Base-by-base conservation (phyloP, 2,888 invertebrate species). In the Argynnis bischoffii region DNA sequence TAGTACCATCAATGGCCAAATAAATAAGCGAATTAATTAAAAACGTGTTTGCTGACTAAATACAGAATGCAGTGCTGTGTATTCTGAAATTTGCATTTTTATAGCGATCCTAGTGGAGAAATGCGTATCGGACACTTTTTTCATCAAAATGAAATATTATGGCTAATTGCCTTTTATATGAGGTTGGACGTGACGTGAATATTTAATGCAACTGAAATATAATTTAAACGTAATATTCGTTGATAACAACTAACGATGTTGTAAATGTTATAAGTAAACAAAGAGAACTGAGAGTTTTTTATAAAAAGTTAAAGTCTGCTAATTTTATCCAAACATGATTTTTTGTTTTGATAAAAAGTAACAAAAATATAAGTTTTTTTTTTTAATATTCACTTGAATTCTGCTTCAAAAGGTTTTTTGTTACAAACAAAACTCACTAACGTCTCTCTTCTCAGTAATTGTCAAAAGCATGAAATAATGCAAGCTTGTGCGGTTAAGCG, bases 21-120 rank as follows among this genome's bases (percentile, higher is more conserved):
- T 81, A 85, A 86, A 86, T 86, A 84, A 84, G 81, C 75, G 83
- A 82, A 87, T 88, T 89, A 88, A 88, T 89, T 88, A 88, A 88
- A 87, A 87, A 82, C 82, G 77, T 86, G 87, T 88, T 87, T 81
- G 79, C 79, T 81, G 83, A 83, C 86, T 83, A 83, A 83, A 85
- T 82, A 85, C 81, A 83, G 79, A 80, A 77, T 77, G 76, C 77
- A 77, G 55, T 69, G 71, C 67, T 64, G 65, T 69, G 70, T 70
- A 61, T 69, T 67, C 61, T 67, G 69, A 71, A 77, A 80, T 81
- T 81, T 80, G 75, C 79, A 81, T 80, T 79, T 81, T 78, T 75
- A 77, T 78, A 75, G 71, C 77, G 72, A 51, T 56, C 72, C 74
- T 74, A 75, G 74, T 75, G 76, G 76, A 78, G 74, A 78, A 77